phyloP scores from a whole-genome alignment of 2,888 invertebrate genomes.

The Pyralis farinalis region DNA sequence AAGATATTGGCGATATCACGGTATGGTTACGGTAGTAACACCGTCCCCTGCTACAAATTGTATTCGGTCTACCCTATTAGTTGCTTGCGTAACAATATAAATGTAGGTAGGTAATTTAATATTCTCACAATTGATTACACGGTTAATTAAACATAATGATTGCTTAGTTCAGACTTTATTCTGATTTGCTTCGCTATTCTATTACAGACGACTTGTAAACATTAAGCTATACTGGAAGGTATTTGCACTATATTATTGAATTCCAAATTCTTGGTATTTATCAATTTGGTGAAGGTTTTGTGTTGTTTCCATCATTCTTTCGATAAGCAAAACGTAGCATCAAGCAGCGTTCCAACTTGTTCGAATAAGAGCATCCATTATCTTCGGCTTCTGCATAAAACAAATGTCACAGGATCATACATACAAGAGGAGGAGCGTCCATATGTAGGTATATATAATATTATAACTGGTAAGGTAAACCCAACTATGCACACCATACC shows the following conservation, averaged over 20 bases:
- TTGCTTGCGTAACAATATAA: too few species aligned
- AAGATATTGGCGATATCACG: too few species aligned
- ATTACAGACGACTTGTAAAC: background rate
- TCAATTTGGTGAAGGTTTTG: background rate
- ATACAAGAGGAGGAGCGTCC: too few species aligned
- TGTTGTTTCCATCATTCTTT: constrained; percentile 20
- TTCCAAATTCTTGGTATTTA: constrained; percentile 5
- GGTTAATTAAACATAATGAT: constrained; percentile 15
- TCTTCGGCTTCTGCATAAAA: constrained; percentile 63
- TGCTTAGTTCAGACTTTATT: constrained; percentile 38
- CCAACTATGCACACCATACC: too few species aligned
- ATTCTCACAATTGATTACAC: background rate
- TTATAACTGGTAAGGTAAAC: too few species aligned
- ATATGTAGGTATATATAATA: too few species aligned
- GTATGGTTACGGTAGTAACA: too few species aligned
- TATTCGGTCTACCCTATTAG: too few species aligned
- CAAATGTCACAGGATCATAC: too few species aligned
- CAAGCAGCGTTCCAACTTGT: constrained; percentile 66
- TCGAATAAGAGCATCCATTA: constrained; percentile 70
- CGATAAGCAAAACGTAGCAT: constrained; percentile 65
- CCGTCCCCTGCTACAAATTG: too few species aligned
- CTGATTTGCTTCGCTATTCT: constrained; percentile 30
- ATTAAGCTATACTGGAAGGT: background rate
- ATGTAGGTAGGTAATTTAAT: too few species aligned
- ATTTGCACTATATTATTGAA: background rate